phyloP scores from a whole-genome alignment of 2,888 invertebrate genomes.

The Drosophila melanosoma region DNA sequence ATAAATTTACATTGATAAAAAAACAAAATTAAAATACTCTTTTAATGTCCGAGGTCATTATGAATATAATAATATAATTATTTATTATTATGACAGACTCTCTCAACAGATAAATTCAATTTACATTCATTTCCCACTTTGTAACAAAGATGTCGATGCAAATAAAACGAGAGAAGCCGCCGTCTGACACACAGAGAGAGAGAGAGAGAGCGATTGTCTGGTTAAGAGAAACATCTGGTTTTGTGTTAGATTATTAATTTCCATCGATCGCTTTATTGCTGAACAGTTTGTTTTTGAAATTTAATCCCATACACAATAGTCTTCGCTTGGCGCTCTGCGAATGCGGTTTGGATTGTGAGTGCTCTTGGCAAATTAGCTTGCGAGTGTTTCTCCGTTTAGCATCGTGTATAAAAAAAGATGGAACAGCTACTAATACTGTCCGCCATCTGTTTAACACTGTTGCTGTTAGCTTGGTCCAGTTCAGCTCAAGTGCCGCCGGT shows the following conservation, averaged over 20 bases:
- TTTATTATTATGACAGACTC: neutral
- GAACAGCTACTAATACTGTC: conserved; percentile 23
- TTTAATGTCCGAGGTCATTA: neutral
- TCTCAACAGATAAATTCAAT: neutral
- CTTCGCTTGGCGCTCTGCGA: conserved; percentile 38
- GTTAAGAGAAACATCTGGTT: conserved; percentile 3
- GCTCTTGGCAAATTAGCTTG: conserved; percentile 7
- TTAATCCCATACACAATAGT: conserved; percentile 40
- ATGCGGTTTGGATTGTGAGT: conserved; percentile 37
- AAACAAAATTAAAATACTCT: neutral
- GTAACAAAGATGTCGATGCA: neutral
- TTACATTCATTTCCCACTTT: neutral
- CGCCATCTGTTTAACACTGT: conserved; percentile 20
- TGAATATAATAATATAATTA: neutral
- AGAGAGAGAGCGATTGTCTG: conserved; percentile 14
- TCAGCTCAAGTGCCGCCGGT: conserved; percentile 60
- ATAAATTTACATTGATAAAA: no score
- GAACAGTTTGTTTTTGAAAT: neutral
- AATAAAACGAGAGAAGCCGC: neutral
- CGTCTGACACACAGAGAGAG: neutral
- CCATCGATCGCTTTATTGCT: conserved; percentile 25
- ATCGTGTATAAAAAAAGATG: conserved; percentile 38
- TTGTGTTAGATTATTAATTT: conserved; percentile 15
- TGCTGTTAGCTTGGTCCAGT: conserved; percentile 13
- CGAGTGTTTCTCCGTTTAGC: conserved; percentile 6